Percentiles rank a stretch among this genome's conserved stretches.
Conservation (phyloP, 53 echinoderm and acorn worm species). For the Luidia sarsii region DNA sequence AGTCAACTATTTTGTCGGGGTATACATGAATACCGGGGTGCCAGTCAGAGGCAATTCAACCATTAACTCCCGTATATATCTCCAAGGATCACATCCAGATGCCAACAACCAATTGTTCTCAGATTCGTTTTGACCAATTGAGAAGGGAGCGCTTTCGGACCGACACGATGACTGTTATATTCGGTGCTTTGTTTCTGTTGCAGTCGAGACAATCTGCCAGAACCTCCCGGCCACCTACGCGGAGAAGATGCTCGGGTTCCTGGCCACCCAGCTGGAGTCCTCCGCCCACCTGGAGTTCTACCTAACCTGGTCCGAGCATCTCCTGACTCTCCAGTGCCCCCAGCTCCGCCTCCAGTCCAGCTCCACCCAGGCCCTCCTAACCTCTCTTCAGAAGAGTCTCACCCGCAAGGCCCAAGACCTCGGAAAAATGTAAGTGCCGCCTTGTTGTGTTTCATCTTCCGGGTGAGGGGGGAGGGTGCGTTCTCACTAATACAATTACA, state of each 20-base stretch:
- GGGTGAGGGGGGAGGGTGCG: too few species aligned
- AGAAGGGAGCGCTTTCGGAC: too few species aligned
- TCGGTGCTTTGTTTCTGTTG: constrained; percentile 3
- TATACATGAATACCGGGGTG: too few species aligned
- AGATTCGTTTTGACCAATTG: too few species aligned
- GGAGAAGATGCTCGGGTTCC: constrained; percentile 82
- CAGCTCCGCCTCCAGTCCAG: constrained; percentile 68
- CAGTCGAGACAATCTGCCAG: constrained; percentile 77
- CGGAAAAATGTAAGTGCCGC: constrained; percentile 75
- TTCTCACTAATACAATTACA: too few species aligned
- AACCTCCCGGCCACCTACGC: constrained; percentile 75
- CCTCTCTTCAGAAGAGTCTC: constrained; percentile 82
- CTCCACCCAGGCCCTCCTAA: constrained; percentile 77
- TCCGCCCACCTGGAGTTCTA: constrained; percentile 93
- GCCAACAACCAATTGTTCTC: too few species aligned
- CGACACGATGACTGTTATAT: too few species aligned
- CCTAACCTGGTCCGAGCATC: constrained; percentile 73
- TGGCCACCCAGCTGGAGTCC: constrained; percentile 74
- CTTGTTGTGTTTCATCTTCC: not conserved
- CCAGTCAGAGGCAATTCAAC: not conserved
- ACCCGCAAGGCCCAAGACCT: constrained; percentile 72
- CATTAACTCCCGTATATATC: not conserved
- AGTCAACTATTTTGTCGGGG: too few species aligned
- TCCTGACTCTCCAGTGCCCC: constrained; percentile 77
- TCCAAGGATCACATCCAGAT: not conserved